A percentile compares a stretch with the other conserved stretches of the same genome.
phyloP scores from a whole-genome alignment of 2,888 invertebrate species.

The Carcina quercana region DNA sequence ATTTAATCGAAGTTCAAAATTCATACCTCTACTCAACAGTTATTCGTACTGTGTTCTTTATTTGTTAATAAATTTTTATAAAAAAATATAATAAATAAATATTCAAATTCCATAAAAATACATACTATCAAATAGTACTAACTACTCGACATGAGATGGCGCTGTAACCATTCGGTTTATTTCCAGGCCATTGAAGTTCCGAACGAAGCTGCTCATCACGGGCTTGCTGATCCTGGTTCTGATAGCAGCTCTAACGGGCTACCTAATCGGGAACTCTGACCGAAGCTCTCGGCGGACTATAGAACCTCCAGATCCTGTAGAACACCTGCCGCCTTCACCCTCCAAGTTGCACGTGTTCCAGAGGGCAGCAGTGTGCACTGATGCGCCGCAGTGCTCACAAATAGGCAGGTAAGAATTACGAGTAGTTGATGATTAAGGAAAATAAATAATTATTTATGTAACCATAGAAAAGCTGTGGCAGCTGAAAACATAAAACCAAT shows the following conservation, averaged over 20 bases:
- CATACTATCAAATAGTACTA: conserved; percentile 7
- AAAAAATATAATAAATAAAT: too few species aligned
- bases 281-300: conserved; percentile 27
- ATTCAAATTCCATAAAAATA: too few species aligned
- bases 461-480: too few species aligned
- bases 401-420: conserved; percentile 80
- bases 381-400: conserved; percentile 82
- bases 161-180: conserved; percentile 13
- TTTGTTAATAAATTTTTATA: too few species aligned
- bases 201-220: conserved; percentile 42
- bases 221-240: conserved; percentile 36
- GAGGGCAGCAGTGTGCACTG: conserved; percentile 85
- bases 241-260: conserved; percentile 47
- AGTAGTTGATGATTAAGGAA: background rate
- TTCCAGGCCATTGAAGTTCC: conserved; percentile 47
- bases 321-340: conserved; percentile 76
- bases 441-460: background rate
- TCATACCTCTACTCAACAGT: too few species aligned
- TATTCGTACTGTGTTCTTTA: too few species aligned
- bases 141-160: conserved; percentile 28
- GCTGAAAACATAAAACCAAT: too few species aligned
- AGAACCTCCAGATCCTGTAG: conserved; percentile 79
- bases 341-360: conserved; percentile 79
- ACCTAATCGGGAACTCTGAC: conserved; percentile 41
- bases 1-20: too few species aligned